Percentiles rank a stretch among this genome's conserved stretches.
These are phyloP conservation scores for Mnemiopsis leidyi DNA, from an alignment of 37 sponge, comb jelly and placozoan species.

Conservation along the genomic window DNA sequence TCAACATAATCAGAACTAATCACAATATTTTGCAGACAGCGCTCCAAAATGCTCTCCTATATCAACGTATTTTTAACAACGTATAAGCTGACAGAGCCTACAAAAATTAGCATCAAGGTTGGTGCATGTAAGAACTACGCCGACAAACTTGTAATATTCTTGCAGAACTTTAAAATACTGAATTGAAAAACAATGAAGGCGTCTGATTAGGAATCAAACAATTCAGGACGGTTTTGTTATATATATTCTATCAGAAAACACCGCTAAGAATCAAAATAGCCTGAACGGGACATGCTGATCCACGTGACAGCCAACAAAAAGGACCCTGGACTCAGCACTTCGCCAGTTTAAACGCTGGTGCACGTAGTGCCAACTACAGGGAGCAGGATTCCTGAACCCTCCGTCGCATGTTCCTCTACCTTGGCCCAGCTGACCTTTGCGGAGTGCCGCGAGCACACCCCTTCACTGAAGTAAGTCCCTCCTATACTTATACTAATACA, in stretches of 20 bases:
- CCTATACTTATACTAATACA: too few relatives aligned
- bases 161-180: too few relatives aligned
- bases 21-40: too few relatives aligned
- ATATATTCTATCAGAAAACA: neutral
- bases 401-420: neutral
- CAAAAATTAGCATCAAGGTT: too few relatives aligned
- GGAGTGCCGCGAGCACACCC: neutral
- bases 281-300: neutral
- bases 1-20: too few relatives aligned
- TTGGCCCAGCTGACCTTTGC: neutral
- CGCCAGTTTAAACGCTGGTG: neutral
- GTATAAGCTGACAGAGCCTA: too few relatives aligned
- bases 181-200: too few relatives aligned
- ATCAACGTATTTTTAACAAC: too few relatives aligned
- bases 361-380: neutral
- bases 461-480: neutral
- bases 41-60: too few relatives aligned
- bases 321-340: neutral
- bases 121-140: too few relatives aligned
- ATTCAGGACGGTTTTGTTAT: neutral
- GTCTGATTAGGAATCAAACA: neutral
- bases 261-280: neutral
- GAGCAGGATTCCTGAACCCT: too few relatives aligned
- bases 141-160: too few relatives aligned
- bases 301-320: neutral